Base-by-base conservation (phyloP, 2,888 invertebrate genomes). In the Drepana falcataria region DNA sequence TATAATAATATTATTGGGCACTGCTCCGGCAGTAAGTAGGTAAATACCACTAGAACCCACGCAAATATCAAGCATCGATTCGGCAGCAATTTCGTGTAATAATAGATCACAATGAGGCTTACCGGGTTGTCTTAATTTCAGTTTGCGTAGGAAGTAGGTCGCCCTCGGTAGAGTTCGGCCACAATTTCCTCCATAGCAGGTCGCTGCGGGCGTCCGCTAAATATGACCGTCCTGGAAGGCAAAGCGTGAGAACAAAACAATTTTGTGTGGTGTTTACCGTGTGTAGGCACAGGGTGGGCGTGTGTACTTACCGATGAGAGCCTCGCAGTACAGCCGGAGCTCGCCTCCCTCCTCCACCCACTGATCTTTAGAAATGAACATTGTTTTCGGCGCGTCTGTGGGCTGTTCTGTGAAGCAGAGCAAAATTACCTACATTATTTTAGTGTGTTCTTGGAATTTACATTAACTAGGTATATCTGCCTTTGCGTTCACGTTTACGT, bases 261-360 rank as follows among this genome's bases (percentile, higher is more conserved):
- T 9, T 44, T 44, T 44, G 44, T 44, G 44, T 44, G 21, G 44
- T 44, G 44, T 44, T 9, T 7, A 2, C 21, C 21, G 37, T 51
- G 4, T 51, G 48, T 34, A 9, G 48, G 48, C 53, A 49, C 47
- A 44, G 44, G 7, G 53, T 41, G 40, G 41, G 51, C 34, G 34
- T 51, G 48, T 34, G 51, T 51, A 37, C 91, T 93, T 90, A 93
- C 95, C 95, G 56, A 95, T 93, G 72, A 95, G 95, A 49, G 95
- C 95, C 84, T 95, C 96, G 82, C 96, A 95, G 87, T 94, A 95
- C 52, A 95, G 87, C 54, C 95, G 90, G 41, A 94, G 88, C n/a
- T 90, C 83, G 55, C 92, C 91, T 5, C 94, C 95, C 58, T 94
- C 85, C 55, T 92, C 91, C 55, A 93, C 92, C 82, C 93, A 92